phyloP scores from a whole-genome alignment of 2,797 vertebrate species.

The Iguana delicatissima region DNA sequence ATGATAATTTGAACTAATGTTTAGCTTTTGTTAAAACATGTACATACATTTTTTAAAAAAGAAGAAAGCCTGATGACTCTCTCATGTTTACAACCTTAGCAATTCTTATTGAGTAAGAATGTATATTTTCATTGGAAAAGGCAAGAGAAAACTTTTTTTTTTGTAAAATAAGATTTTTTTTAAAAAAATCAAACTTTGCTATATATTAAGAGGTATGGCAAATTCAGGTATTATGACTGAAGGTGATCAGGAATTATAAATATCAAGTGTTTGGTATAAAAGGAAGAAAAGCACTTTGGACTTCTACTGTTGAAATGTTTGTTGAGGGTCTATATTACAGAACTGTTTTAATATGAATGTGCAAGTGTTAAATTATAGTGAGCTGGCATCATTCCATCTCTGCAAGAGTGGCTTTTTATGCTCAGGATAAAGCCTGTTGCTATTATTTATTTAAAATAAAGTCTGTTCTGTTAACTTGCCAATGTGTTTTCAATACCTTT shows the following conservation, averaged over 20 bases:
- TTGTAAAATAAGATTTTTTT: conserved; percentile 30
- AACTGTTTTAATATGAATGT: conserved; percentile 47
- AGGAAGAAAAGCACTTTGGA: conserved; percentile 10
- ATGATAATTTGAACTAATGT: neutral
- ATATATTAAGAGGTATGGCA: conserved; percentile 28
- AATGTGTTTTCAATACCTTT: conserved; percentile 52
- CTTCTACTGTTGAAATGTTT: conserved; percentile 46
- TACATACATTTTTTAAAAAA: neutral
- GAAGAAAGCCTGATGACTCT: conserved; percentile 36
- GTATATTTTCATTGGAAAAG: conserved; percentile 47
- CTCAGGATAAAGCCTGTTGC: conserved; percentile 59
- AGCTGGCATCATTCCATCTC: conserved; percentile 59
- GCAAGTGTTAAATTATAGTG: conserved; percentile 52
- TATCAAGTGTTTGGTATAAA: conserved; percentile 35
- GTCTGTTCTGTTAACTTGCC: conserved; percentile 54
- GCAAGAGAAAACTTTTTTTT: conserved; percentile 49
- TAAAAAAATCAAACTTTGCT: conserved; percentile 23
- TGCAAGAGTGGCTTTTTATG: conserved; percentile 65
- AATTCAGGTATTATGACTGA: conserved; percentile 32
- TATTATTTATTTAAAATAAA: conserved; percentile 73
- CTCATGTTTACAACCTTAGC: conserved; percentile 36
- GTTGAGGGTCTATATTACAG: conserved; percentile 53
- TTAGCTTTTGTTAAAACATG: neutral
- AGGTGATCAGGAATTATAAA: conserved; percentile 20
- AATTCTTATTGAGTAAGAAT: conserved; percentile 30